These are phyloP conservation scores for Notocelia uddmanniana DNA, from an alignment of 2,888 invertebrate genomes.

Conservation along the genomic window DNA sequence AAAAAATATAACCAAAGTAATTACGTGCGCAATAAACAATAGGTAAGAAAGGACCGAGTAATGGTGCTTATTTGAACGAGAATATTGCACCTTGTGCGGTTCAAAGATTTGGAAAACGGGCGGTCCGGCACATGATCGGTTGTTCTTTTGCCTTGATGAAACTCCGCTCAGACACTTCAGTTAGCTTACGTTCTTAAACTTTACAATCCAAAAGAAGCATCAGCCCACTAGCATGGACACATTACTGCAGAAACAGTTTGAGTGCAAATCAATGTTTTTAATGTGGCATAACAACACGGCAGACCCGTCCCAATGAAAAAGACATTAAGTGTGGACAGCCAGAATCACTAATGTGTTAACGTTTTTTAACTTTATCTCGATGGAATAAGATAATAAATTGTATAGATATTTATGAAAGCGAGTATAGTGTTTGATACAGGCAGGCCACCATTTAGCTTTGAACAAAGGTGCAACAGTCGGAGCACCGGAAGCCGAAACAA, in stretches of 20 bases:
- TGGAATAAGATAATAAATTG: background rate
- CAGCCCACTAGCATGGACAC: background rate
- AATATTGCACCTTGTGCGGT: too few relatives aligned
- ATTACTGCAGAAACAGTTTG: background rate
- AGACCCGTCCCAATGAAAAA: background rate
- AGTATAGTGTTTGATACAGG: background rate
- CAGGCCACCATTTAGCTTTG: conserved; percentile 7
- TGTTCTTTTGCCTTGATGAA: too few relatives aligned
- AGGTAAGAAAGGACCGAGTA: background rate
- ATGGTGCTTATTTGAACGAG: too few relatives aligned
- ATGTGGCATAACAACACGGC: background rate
- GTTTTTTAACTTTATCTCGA: background rate
- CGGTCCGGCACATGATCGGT: too few relatives aligned
- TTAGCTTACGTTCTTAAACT: too few relatives aligned
- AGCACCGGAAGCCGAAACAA: conserved; percentile 65
- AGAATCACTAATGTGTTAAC: background rate
- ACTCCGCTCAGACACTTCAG: too few relatives aligned
- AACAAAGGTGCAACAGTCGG: conserved; percentile 30
- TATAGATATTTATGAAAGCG: background rate
- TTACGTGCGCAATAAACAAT: background rate
- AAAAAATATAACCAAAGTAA: too few relatives aligned
- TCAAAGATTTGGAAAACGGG: too few relatives aligned
- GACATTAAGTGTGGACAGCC: background rate
- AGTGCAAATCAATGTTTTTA: conserved; percentile 4
- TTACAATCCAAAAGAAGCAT: background rate